Evolutionary conservation across 2,888 invertebrate genomes (phyloP), one percentile per base, ranked within the genome.

Genomic region (Clivina fossor): DNA sequence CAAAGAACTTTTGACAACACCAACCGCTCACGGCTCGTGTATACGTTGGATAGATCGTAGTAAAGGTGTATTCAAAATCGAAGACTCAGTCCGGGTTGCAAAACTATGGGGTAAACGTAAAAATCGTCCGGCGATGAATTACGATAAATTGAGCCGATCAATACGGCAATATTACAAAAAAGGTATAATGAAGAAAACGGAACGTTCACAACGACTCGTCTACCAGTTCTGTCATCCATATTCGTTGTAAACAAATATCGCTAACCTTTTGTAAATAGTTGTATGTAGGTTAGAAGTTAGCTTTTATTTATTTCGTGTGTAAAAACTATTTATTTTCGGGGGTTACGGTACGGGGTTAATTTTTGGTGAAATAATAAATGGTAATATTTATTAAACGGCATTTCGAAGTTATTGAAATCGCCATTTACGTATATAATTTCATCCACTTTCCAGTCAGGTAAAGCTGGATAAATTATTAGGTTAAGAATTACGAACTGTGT

Each of bases 81-180:
- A 99, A 75, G 97, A 99, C 76, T 96, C 96, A 8, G 93, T 95
- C 20, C 85, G 92, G 64, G 96, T 99, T 48, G 98, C 99, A n/a
- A 83, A 90, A 64, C 82, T 96, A 50, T 99, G 99, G 99, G 99
- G 99, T 59, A 89, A 92, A 68, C 82, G 98, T 62, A 99, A 99
- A 77, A 98, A 99, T 78, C 82, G 98, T 7, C 96, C 97, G 0
- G 96, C 96, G 20, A 99, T 99, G 98, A 99, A 99, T 80, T 99
- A 99, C 78, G 99, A 99, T 79, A 99, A 99, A 74, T 78, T 99
- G 43, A 96, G 95, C 61, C 84, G 99, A 54, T 97, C 96, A 64
- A 95, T 99, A 70, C 80, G 99, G 47, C 98, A 99, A 74, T 97
- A 97, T 78, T 99, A 99, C 82, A 97, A 98, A 77, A 99, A 98